Percentiles rank a stretch among this genome's conserved stretches.
These are phyloP conservation scores for Arctia plantaginis DNA, from an alignment of 2,888 invertebrate genomes.

Conservation along the genomic window DNA sequence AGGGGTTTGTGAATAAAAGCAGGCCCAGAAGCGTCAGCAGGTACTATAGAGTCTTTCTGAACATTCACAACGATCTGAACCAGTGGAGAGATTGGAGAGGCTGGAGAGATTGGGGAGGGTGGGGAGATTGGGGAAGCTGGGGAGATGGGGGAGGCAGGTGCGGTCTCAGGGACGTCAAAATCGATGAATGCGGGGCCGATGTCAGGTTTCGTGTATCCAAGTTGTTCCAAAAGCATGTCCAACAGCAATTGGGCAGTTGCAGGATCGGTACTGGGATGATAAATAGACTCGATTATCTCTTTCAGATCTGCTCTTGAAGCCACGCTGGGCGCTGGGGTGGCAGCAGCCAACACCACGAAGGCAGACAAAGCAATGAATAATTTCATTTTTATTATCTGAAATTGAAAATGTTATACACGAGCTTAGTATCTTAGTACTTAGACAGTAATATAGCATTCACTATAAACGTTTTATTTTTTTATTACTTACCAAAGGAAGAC, in stretches of 20 bases:
- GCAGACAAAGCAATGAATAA: conserved; percentile 62
- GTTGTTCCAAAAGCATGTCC: conserved; percentile 52
- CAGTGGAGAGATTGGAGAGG: conserved; percentile 44
- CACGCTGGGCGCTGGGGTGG: conserved; percentile 54
- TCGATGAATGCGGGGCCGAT: conserved; percentile 23
- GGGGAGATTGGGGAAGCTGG: not conserved
- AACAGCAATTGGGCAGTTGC: conserved; percentile 64
- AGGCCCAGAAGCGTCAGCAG: not conserved
- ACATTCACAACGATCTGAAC: conserved; percentile 59
- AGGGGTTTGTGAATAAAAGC: not conserved
- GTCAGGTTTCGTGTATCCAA: conserved; percentile 47
- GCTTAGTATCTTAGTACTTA: not conserved
- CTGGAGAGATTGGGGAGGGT: conserved; percentile 28
- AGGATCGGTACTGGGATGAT: conserved; percentile 68
- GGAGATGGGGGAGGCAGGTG: conserved; percentile 10
- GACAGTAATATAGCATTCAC: not conserved
- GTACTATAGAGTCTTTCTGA: conserved; percentile 39
- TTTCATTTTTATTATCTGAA: conserved; percentile 57
- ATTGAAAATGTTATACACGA: not conserved
- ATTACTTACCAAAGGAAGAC: not conserved
- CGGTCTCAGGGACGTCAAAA: conserved; percentile 20
- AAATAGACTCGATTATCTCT: conserved; percentile 64
- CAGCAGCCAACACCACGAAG: conserved; percentile 57
- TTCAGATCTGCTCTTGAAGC: conserved; percentile 32
- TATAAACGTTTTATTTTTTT: not conserved